Percentiles rank a stretch among this genome's conserved stretches.
phyloP scores from a whole-genome alignment of 2,113 vertebrate genomes.

The Actenoides lindsayi region DNA sequence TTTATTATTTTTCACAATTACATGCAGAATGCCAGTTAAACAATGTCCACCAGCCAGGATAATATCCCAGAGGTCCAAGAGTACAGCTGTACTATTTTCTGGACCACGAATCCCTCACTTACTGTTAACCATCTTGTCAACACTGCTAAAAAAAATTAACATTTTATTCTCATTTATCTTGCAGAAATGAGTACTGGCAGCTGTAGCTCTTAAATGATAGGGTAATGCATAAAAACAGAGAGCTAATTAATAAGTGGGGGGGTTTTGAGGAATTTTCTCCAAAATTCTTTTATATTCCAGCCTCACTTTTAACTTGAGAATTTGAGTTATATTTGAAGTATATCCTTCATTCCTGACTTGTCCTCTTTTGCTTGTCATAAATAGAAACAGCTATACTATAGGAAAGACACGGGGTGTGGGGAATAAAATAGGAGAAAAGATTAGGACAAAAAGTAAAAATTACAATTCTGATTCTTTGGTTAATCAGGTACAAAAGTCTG shows the following conservation, averaged over 20 bases:
- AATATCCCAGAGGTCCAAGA: neutral
- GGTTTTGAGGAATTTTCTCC: neutral
- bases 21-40: neutral
- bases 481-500: neutral
- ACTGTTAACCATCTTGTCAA: neutral
- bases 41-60: neutral
- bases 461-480: neutral
- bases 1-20: neutral
- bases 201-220: neutral
- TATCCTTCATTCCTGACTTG: neutral
- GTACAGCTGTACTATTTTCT: neutral
- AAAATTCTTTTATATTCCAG: neutral
- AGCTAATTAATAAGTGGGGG: neutral
- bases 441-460: neutral
- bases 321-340: neutral
- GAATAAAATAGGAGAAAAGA: neutral
- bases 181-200: neutral
- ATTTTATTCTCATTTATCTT: neutral
- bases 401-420: rapidly evolving
- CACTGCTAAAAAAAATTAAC: neutral
- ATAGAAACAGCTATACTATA: neutral
- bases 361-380: neutral
- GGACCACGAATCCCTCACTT: neutral
- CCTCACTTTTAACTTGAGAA: neutral
- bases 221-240: neutral